These are phyloP conservation scores for Danionella cerebrum DNA, from an alignment of 2,113 vertebrate genomes.

Conservation along the genomic window DNA sequence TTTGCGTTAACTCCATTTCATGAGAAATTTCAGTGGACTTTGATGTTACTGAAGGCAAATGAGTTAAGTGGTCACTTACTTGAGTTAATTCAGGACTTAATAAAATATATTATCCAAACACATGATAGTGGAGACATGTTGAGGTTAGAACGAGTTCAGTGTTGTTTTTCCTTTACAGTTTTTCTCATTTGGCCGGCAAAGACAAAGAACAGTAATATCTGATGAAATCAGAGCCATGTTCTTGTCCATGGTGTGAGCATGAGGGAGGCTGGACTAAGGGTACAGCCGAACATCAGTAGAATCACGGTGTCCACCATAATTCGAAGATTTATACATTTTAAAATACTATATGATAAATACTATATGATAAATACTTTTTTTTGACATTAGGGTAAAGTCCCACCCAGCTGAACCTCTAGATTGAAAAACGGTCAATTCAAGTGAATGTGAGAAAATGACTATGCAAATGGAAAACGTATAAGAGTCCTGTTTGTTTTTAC, in stretches of 20 bases:
- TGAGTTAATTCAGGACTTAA: not conserved
- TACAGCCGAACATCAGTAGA: not conserved
- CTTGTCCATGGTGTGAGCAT: not conserved
- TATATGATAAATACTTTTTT: not conserved
- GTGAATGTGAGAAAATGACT: too few species aligned
- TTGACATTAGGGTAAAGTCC: not conserved
- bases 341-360: not conserved
- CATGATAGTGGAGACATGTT: not conserved
- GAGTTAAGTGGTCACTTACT: not conserved
- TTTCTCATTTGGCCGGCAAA: not conserved
- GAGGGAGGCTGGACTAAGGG: not conserved
- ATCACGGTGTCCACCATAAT: not conserved
- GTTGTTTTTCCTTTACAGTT: not conserved
- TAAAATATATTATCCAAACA: not conserved
- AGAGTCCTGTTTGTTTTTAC: too few species aligned
- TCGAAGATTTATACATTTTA: not conserved
- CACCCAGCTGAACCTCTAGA: not conserved
- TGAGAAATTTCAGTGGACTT: not conserved
- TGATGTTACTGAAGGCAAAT: not conserved
- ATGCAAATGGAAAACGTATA: too few species aligned
- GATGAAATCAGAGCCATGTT: not conserved
- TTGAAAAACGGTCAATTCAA: too few species aligned
- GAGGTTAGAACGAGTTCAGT: not conserved
- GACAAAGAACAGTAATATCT: not conserved
- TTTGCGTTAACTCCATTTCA: not conserved